Base-by-base conservation (phyloP, 2,797 vertebrate species). In the Peromyscus eremicus region DNA sequence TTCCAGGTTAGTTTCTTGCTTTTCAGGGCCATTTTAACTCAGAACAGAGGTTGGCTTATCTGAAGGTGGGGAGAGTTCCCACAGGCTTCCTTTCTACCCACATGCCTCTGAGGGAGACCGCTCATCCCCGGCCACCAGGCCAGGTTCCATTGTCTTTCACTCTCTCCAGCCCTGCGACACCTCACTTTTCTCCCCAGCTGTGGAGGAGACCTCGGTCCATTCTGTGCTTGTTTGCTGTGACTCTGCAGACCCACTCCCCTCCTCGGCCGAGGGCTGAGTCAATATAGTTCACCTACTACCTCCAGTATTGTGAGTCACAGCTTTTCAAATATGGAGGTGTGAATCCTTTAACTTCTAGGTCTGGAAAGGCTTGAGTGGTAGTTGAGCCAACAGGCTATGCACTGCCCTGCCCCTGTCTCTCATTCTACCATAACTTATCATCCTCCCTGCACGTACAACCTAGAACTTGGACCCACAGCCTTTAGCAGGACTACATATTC, bases 281-380 rank as follows among this genome's bases (percentile, higher is more conserved):
- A 98, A 62, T 89, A 93, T 91, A 80, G 70, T 97, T 97, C 97
- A 98, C 98, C 97, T 94, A 92, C 97, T 12, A 90, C 81, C 97
- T 94, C 96, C 95, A 95, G 92, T n/a, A 83, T 17, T 12, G 17
- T 98, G 98, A 99, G 97, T 99, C 98, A 98, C 62, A 97, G 97
- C 85, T 98, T 97, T 97, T 97, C 97, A 97, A 97, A 94, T 82
- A 66, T 55, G 29, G 93, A 81, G 60, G 62, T 98, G 96, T 99
- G 98, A 99, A 97, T 99, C 98, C 98, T 97, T 98, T 97, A 95
- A 34, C 77, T 77, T 94, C 94, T 94, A 97, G 97, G 77, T 97
- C 97, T 91, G 89, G 75, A 84, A 95, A 94, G 98, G 95, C 98
- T 98, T 97, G 79, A 25, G 95, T 98, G 98, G 97, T 97, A 98